Base-by-base conservation (phyloP, 2,797 vertebrate species). In the Erithacus rubecula region DNA sequence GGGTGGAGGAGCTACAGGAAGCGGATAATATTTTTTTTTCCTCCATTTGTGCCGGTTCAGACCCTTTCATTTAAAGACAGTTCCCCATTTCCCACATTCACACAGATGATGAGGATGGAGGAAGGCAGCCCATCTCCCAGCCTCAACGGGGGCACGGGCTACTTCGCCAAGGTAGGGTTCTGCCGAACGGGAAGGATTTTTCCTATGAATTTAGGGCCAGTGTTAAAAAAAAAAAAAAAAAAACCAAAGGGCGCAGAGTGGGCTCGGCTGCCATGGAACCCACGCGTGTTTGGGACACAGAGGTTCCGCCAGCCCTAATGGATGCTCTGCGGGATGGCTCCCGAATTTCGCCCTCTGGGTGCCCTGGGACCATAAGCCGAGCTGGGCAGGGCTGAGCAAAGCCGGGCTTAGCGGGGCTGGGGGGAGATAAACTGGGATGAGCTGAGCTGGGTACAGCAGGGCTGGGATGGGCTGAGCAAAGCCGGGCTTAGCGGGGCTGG, bases 1-100 rank as follows among this genome's bases (percentile, higher is more conserved):
- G 96, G 95, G 94, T 94, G 96, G 95, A 47, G 95, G 95, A 93
- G 83, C 83, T 34, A 68, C 88, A 94, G 95, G 94, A 96, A 96
- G 64, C 62, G 76, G 89, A 80, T 34, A 82, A 59, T 78, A 26
- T 6, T 34, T 55, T 77, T 92, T 84, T 59, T 21, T 37, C 53
- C 78, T 44, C 69, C 68, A n/a, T 90, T 88, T 63, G 47, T 63
- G 77, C 80, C 52, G 3, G 55, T 62, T 86, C 85, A 18, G 87
- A 24, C 69, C 41, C 53, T 77, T 75, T 86, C n/a, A 26, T 65
- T 83, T 46, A 49, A 56, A 89, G 60, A 18, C 65, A 52, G 89
- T 79, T 79, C 85, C 85, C 88, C 8, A n/a, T 69, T 76, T 76
- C 92, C 47, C 18, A 49, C 12, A 34, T 12, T 37, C 39, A 3